A percentile compares a stretch with the other conserved stretches of the same genome.
Conservation (phyloP, 2,797 vertebrate species). For the Hippocampus kuda region DNA sequence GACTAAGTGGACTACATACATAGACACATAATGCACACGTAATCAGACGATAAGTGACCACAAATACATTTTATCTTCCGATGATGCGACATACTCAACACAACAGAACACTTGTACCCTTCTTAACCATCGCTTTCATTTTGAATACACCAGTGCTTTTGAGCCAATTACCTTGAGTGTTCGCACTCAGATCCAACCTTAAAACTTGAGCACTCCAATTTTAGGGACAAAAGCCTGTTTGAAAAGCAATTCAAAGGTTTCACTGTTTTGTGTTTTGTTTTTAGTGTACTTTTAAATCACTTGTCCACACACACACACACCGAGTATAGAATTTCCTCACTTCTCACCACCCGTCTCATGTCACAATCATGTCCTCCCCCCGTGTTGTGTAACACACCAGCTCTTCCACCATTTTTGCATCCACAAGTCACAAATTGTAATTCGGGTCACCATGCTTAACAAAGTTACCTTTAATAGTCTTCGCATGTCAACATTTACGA, state of each 20-base stretch:
- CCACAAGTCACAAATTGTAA: no score
- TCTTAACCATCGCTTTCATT: background rate
- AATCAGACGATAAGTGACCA: no score
- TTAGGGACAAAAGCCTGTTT: no score
- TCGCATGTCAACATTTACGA: background rate
- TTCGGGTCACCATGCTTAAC: no score
- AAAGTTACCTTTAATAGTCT: background rate
- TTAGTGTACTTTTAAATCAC: no score
- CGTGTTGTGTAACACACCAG: constrained; percentile 10
- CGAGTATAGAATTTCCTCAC: constrained; percentile 20
- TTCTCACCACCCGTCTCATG: constrained; percentile 4
- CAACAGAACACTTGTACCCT: background rate
- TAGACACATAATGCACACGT: background rate
- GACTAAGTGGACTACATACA: background rate
- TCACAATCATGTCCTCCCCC: background rate
- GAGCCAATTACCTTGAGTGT: background rate
- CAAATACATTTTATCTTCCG: background rate
- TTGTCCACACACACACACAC: no score
- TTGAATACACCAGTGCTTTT: background rate
- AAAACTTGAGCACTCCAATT: no score
- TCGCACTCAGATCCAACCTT: background rate
- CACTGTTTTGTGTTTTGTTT: no score
- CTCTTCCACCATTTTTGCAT: background rate
- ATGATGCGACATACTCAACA: background rate
- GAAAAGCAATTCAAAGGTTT: no score